These are phyloP conservation scores for Latrodectus elegans DNA, from an alignment of 2,888 invertebrate species.

Conservation along the genomic window DNA sequence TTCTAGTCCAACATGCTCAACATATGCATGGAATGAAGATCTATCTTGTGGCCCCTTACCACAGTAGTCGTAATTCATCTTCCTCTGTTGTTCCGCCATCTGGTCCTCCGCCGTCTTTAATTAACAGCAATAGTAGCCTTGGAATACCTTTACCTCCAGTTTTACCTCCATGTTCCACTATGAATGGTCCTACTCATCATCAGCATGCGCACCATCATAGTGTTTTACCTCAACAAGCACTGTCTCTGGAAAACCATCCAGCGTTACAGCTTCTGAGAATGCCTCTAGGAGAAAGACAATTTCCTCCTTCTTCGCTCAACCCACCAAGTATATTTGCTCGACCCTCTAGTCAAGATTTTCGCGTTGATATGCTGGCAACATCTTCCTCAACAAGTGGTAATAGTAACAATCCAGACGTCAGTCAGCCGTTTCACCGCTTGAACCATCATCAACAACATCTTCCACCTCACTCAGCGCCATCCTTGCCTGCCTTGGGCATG, in stretches of 20 bases:
- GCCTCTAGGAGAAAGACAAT: constrained; percentile 80
- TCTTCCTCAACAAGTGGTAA: constrained; percentile 75
- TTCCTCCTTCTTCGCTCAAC: constrained; percentile 73
- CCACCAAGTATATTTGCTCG: constrained; percentile 81
- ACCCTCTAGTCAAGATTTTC: constrained; percentile 83
- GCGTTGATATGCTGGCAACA: constrained; percentile 75
- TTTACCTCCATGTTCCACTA: constrained; percentile 65
- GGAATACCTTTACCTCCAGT: constrained; percentile 70
- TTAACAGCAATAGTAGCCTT: constrained; percentile 48
- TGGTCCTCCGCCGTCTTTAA: constrained; percentile 65
- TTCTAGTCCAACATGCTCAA: constrained; percentile 94
- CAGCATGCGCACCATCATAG: constrained; percentile 73
- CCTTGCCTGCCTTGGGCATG: constrained; percentile 60
- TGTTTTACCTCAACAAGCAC: constrained; percentile 63
- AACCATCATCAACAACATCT: constrained; percentile 67
- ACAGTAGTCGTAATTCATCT: constrained; percentile 67
- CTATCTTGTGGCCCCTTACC: constrained; percentile 81
- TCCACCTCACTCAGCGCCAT: constrained; percentile 69
- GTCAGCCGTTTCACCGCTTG: constrained; percentile 54
- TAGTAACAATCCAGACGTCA: constrained; percentile 35
- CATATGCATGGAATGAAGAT: constrained; percentile 94
- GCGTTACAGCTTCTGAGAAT: constrained; percentile 80
- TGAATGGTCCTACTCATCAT: constrained; percentile 69
- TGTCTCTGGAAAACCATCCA: constrained; percentile 70
- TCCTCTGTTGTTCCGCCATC: constrained; percentile 64